These are phyloP conservation scores for Netelia melanura DNA, from an alignment of 2,888 invertebrate species.

Conservation along the genomic window DNA sequence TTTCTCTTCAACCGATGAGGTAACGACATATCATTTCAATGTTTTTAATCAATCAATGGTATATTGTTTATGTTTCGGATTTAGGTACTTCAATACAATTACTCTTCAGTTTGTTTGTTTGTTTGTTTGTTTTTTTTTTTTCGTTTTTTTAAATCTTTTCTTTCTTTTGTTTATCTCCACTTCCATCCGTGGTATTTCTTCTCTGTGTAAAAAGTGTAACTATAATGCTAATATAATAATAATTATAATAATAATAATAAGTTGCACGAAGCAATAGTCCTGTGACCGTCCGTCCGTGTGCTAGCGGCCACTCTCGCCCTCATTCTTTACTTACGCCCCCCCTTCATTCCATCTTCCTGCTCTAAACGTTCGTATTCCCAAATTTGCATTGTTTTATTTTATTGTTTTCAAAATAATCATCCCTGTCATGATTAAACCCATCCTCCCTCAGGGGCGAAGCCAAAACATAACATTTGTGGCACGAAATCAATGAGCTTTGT, in stretches of 20 bases:
- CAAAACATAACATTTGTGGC: slow-evolving; percentile 44
- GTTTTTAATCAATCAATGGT: slow-evolving; percentile 71
- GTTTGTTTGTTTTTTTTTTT: slow-evolving; percentile 32
- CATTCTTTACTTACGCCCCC: slow-evolving; percentile 19
- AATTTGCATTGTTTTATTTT: slow-evolving; percentile 12
- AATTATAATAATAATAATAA: slow-evolving; percentile 75
- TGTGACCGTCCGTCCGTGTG: slow-evolving; percentile 73
- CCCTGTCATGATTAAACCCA: slow-evolving; percentile 40
- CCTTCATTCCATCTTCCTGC: slow-evolving; percentile 5
- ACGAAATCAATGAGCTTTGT: slow-evolving; percentile 25
- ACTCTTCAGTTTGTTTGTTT: slow-evolving; percentile 75
- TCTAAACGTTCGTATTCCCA: slow-evolving; percentile 20
- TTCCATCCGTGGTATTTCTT: slow-evolving; percentile 74
- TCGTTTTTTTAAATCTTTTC: slow-evolving; percentile 14
- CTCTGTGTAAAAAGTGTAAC: slow-evolving; percentile 84
- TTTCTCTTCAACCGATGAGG: slow-evolving; percentile 70
- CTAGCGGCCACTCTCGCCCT: slow-evolving; percentile 65
- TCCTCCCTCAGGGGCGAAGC: slow-evolving; percentile 51
- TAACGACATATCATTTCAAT: slow-evolving; percentile 72
- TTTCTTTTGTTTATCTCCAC: slow-evolving; percentile 69
- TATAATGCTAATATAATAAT: slow-evolving; percentile 81
- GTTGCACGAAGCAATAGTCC: slow-evolving; percentile 83
- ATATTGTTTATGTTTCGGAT: slow-evolving; percentile 78
- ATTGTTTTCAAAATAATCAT: slow-evolving; percentile 39
- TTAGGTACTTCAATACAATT: slow-evolving; percentile 81